Base-by-base conservation (phyloP, 2,113 vertebrate species). In the Haliaeetus leucogaster region DNA sequence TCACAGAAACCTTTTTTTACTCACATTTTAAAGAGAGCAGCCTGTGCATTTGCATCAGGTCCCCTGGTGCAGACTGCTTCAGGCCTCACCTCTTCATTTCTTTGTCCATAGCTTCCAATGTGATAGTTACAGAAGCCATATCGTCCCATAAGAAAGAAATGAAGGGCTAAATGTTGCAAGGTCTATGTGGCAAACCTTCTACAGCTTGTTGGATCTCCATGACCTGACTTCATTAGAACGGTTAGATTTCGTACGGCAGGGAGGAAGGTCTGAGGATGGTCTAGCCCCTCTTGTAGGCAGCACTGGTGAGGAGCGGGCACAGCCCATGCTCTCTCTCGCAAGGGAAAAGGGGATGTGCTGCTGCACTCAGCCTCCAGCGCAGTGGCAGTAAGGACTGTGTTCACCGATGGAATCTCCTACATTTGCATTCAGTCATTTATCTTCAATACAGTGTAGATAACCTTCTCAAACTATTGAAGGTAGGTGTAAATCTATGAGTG, bases 241-340 rank as follows among this genome's bases (percentile, higher is more conserved):
- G 25, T 13, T 25, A 15, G 22, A 36, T 53, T 77, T 73, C 5
- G 0, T 40, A 25, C 0, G 2, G 4, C 27, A 16, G 10, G 7
- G 7, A 81, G 32, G 42, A 76, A 32, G 9, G n/a, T 27, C 8
- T 76, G n/a, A 40, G 22, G 20, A 55, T 67, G 22, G 3, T 71
- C 50, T 53, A n/a, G 11, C 11, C 8, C 9, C 38, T 47, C 23
- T 52, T 56, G 5, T 4, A 40, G 52, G 25, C 42, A 79, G 5
- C 0, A 0, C 3, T 62, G 38, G 11, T 32, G 43, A 4, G 2
- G 38, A 38, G 40, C 1, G 1, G 7, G 6, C 20, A 34, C 11
- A 50, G 7, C 8, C 17, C 47, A 20, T 29, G 27, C 18, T 43
- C n/a, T 29, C 16, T 40, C 25, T 3, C 52, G 36, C 13, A n/a